phyloP scores from a whole-genome alignment of 2,797 vertebrate genomes.

The Tenualosa ilisha region DNA sequence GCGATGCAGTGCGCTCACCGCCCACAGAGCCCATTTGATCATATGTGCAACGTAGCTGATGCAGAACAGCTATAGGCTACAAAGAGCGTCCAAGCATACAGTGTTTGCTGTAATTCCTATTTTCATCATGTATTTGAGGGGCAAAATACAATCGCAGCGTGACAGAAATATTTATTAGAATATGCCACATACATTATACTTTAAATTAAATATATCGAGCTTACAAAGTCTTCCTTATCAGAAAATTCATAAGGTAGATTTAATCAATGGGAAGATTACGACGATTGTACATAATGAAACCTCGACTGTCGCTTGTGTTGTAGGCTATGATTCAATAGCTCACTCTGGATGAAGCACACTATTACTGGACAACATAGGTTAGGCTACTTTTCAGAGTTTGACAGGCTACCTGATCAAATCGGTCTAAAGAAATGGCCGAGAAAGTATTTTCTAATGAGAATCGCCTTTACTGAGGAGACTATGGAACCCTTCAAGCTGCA shows the following conservation, averaged over 20 bases:
- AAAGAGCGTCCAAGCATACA: not conserved
- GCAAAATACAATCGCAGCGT: not conserved
- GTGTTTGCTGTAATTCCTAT: not conserved
- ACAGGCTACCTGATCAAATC: not conserved
- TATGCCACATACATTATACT: too few species aligned
- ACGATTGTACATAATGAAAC: not conserved
- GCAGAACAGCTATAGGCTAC: slow-evolving; percentile 12
- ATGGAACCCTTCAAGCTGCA: not conserved
- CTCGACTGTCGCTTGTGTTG: not conserved
- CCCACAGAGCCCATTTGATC: slow-evolving; percentile 69
- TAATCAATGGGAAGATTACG: not conserved
- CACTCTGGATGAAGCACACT: not conserved
- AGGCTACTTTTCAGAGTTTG: not conserved
- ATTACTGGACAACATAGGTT: not conserved
- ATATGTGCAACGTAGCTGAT: slow-evolving; percentile 53
- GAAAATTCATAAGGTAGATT: too few species aligned
- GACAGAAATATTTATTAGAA: not conserved
- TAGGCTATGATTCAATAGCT: not conserved
- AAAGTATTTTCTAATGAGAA: not conserved
- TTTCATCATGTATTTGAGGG: not conserved
- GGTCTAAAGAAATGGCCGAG: not conserved
- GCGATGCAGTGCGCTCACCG: slow-evolving; percentile 65
- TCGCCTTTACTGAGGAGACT: not conserved
- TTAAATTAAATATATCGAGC: not conserved
- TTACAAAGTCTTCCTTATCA: too few species aligned